Conservation (phyloP, 2,888 invertebrate genomes). For the Julus scandinavius region DNA sequence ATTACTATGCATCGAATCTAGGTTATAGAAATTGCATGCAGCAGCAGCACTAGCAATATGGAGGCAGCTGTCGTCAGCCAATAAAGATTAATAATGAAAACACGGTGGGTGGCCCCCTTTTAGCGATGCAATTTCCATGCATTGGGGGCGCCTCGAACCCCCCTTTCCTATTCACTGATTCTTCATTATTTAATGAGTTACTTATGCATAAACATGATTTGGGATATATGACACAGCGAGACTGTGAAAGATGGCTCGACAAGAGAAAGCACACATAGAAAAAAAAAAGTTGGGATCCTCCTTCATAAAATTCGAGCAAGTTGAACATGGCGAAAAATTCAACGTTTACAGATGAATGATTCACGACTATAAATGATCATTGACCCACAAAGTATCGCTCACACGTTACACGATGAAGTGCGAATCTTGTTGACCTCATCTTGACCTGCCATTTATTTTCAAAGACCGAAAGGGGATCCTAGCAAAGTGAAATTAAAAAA, state of each 20-base stretch:
- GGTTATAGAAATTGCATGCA: constrained; percentile 19
- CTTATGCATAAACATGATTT: constrained; percentile 54
- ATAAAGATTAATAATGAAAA: constrained; percentile 46
- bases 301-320: not conserved
- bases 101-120: constrained; percentile 19
- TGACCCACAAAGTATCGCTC: constrained; percentile 40
- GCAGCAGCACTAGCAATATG: constrained; percentile 19
- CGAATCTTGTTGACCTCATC: constrained; percentile 5
- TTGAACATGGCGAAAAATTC: constrained; percentile 37
- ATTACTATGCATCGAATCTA: constrained; percentile 39
- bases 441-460: constrained; percentile 23
- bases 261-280: not conserved
- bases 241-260: not conserved
- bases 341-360: constrained; percentile 40
- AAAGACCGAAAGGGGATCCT: not conserved
- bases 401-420: constrained; percentile 31
- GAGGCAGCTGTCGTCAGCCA: constrained; percentile 38
- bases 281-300: constrained; percentile 12
- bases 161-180: constrained; percentile 43
- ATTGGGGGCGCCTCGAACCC: not conserved
- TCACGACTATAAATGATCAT: constrained; percentile 45
- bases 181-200: constrained; percentile 51
- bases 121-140: constrained; percentile 31
- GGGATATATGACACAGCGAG: constrained; percentile 46
- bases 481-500: not conserved